A percentile compares a stretch with the other conserved stretches of the same genome.
These are phyloP conservation scores for Drosophila birchii DNA, from an alignment of 2,888 invertebrate species.

Conservation along the genomic window DNA sequence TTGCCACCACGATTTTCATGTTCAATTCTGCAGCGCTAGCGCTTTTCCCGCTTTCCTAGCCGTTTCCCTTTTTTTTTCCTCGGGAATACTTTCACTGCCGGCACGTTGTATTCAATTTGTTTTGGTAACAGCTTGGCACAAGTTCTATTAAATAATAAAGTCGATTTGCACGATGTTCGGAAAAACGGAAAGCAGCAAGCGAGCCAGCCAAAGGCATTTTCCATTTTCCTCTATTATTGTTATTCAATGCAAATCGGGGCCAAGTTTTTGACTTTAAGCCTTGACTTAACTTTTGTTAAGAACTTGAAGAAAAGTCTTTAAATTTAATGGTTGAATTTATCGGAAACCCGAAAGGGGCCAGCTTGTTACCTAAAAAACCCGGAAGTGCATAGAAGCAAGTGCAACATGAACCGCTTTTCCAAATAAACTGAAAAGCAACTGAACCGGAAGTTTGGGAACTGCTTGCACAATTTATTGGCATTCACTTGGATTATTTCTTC, in stretches of 20 bases:
- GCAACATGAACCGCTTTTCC: background rate
- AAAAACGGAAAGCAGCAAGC: background rate
- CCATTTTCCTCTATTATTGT: slow-evolving; percentile 35
- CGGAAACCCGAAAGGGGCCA: background rate
- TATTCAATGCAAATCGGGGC: slow-evolving; percentile 43
- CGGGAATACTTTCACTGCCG: slow-evolving; percentile 37
- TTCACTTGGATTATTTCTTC: background rate
- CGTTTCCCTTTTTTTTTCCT: slow-evolving; percentile 12
- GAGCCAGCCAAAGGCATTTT: background rate
- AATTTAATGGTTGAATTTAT: background rate
- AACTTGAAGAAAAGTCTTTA: background rate
- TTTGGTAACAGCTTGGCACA: slow-evolving; percentile 76
- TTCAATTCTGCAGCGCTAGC: slow-evolving; percentile 56
- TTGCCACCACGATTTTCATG: slow-evolving; percentile 12
- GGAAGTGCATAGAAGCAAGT: slow-evolving; percentile 5
- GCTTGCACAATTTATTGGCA: background rate
- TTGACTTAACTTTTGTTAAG: slow-evolving; percentile 8
- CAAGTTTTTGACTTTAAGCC: slow-evolving; percentile 23
- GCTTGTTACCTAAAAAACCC: background rate
- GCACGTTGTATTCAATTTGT: slow-evolving; percentile 77
- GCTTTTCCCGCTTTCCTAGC: slow-evolving; percentile 25
- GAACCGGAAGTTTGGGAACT: slow-evolving; percentile 5
- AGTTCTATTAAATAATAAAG: slow-evolving; percentile 80
- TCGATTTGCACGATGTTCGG: slow-evolving; percentile 70
- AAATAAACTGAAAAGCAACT: background rate